A percentile compares a stretch with the other conserved stretches of the same genome.
These are phyloP conservation scores for Mamestra brassicae DNA, from an alignment of 2,888 invertebrate genomes.

Conservation along the genomic window DNA sequence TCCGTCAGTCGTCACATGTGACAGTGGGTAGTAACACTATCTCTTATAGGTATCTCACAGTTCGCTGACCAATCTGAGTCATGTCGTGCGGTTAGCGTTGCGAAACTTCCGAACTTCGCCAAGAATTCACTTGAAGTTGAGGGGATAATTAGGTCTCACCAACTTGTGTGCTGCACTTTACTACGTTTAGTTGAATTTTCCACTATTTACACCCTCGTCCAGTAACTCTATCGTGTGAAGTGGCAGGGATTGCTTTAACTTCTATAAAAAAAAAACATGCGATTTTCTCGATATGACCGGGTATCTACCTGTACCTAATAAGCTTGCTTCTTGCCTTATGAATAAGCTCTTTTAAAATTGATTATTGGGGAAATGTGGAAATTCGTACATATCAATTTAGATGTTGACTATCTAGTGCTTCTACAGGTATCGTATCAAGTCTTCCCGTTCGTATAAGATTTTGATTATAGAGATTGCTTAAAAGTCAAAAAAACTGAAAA, in stretches of 20 bases:
- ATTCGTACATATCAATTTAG: too few relatives aligned
- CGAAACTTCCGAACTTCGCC: conserved; percentile 43
- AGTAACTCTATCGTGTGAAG: not conserved
- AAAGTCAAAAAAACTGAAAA: too few relatives aligned
- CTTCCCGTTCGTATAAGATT: too few relatives aligned
- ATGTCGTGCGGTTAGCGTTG: conserved; percentile 36
- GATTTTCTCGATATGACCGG: too few relatives aligned
- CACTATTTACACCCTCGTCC: conserved; percentile 18
- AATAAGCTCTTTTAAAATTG: too few relatives aligned
- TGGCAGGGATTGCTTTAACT: not conserved
- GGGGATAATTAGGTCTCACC: conserved; percentile 46
- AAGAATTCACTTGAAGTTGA: conserved; percentile 46
- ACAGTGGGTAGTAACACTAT: conserved; percentile 16
- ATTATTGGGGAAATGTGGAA: too few relatives aligned
- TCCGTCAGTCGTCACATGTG: conserved; percentile 6
- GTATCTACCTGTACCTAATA: too few relatives aligned
- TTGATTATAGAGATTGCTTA: too few relatives aligned
- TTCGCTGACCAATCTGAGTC: conserved; percentile 49
- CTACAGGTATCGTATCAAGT: too few relatives aligned
- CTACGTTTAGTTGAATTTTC: conserved; percentile 9
- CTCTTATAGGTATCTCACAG: conserved; percentile 15
- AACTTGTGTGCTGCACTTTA: conserved; percentile 30
- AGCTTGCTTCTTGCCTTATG: too few relatives aligned
- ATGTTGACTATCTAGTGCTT: too few relatives aligned
- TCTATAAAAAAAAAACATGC: too few relatives aligned